Percentiles rank a stretch among this genome's conserved stretches.
Evolutionary conservation across 2,797 vertebrate species (phyloP).

Genomic region (Myotis myotis): DNA sequence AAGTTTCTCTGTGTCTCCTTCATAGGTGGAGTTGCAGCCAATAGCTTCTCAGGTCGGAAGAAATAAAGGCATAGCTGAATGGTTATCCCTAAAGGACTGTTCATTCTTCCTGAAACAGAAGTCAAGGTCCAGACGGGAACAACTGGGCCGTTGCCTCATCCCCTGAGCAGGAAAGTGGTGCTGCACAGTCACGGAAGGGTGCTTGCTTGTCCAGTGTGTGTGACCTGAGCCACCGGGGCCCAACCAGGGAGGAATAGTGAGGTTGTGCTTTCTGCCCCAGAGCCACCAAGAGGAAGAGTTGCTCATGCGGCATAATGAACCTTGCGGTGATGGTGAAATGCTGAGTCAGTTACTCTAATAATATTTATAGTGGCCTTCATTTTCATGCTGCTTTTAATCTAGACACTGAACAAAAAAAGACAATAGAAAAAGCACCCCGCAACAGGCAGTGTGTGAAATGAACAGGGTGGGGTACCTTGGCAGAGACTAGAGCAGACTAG

Average conservation of each 20-base stretch:
- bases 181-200: neutral
- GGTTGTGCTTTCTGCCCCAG: neutral
- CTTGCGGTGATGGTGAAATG: neutral
- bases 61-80: neutral
- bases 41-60: neutral
- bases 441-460: neutral
- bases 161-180: neutral
- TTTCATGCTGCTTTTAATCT: neutral
- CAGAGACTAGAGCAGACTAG: neutral
- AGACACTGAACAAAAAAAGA: neutral
- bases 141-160: neutral
- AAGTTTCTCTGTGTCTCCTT: neutral
- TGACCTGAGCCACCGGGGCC: neutral
- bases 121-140: neutral
- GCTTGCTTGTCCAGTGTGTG: neutral
- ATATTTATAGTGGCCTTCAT: neutral
- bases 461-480: accelerated
- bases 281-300: neutral
- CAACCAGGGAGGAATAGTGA: neutral
- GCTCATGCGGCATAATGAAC: neutral
- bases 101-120: neutral
- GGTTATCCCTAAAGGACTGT: neutral
- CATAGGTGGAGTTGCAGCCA: neutral
- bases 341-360: neutral
- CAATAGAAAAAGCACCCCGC: neutral